phyloP scores from a whole-genome alignment of 2,888 invertebrate species.

The Cantharis flavilabris region DNA sequence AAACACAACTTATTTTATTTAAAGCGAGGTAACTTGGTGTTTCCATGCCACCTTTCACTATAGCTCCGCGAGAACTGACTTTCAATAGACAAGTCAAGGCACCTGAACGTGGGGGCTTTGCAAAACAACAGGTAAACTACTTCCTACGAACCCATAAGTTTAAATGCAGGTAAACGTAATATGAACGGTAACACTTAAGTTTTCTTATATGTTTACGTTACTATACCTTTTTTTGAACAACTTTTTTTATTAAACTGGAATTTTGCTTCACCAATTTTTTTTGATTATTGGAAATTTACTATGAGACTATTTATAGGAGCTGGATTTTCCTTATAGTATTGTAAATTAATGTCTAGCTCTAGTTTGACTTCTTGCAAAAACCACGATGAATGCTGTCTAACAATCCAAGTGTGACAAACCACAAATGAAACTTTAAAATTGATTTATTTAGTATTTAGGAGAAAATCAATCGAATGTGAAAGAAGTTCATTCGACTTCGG shows the following conservation, averaged over 20 bases:
- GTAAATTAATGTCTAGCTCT: background rate
- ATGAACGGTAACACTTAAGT: background rate
- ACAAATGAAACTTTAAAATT: background rate
- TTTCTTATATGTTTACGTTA: background rate
- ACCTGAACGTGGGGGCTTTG: conserved; percentile 36
- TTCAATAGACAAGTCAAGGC: conserved; percentile 32
- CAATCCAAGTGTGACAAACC: background rate
- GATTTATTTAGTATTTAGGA: background rate
- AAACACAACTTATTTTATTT: conserved; percentile 14
- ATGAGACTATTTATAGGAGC: background rate
- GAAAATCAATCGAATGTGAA: background rate
- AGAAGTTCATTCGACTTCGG: background rate
- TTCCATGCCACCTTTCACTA: conserved; percentile 36
- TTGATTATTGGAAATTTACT: background rate
- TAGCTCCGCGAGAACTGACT: conserved; percentile 36
- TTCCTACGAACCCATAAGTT: conserved; percentile 15
- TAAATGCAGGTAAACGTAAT: conserved; percentile 6
- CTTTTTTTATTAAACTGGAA: background rate
- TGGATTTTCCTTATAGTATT: background rate
- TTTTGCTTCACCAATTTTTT: background rate
- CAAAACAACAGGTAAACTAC: conserved; percentile 38
- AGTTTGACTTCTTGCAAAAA: background rate
- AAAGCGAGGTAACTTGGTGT: conserved; percentile 10
- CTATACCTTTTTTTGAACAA: background rate
- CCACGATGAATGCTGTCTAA: background rate